These are phyloP conservation scores for Cataglyphis altisquamis DNA, from an alignment of 2,888 invertebrate species.

Conservation along the genomic window DNA sequence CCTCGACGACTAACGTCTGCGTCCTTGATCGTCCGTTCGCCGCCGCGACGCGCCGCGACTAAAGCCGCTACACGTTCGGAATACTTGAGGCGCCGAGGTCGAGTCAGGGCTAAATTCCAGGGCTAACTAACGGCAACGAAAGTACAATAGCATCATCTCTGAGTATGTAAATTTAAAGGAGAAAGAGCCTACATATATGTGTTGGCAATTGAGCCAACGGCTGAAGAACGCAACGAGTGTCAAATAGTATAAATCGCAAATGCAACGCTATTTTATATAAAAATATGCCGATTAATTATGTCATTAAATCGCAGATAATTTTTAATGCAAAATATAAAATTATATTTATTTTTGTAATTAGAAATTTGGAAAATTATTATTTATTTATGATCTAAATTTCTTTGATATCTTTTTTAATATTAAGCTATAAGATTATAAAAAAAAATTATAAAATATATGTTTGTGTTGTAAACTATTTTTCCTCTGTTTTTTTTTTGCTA, in stretches of 20 bases:
- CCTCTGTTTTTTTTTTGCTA: background rate
- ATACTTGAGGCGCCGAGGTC: slow-evolving; percentile 59
- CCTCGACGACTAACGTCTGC: slow-evolving; percentile 76
- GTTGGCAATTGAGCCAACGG: background rate
- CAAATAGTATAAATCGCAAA: background rate
- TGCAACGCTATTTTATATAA: background rate
- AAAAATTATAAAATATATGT: background rate
- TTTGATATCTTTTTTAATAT: background rate
- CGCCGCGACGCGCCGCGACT: slow-evolving; percentile 52
- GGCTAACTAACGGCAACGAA: slow-evolving; percentile 47
- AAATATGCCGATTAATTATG: slow-evolving; percentile 27
- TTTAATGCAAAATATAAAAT: background rate
- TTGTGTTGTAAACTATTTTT: background rate
- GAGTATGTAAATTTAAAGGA: slow-evolving; percentile 42
- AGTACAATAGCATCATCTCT: slow-evolving; percentile 47
- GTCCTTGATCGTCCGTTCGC: slow-evolving; percentile 75
- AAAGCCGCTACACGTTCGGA: slow-evolving; percentile 62
- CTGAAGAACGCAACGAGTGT: background rate
- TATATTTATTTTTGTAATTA: no score
- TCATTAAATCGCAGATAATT: background rate
- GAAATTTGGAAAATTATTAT: background rate
- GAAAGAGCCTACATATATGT: slow-evolving; percentile 29
- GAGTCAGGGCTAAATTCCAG: slow-evolving; percentile 55
- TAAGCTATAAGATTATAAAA: background rate
- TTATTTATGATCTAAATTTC: background rate